These are phyloP conservation scores for Pomatorhinus ruficollis DNA, from an alignment of 2,113 vertebrate species.

Conservation along the genomic window DNA sequence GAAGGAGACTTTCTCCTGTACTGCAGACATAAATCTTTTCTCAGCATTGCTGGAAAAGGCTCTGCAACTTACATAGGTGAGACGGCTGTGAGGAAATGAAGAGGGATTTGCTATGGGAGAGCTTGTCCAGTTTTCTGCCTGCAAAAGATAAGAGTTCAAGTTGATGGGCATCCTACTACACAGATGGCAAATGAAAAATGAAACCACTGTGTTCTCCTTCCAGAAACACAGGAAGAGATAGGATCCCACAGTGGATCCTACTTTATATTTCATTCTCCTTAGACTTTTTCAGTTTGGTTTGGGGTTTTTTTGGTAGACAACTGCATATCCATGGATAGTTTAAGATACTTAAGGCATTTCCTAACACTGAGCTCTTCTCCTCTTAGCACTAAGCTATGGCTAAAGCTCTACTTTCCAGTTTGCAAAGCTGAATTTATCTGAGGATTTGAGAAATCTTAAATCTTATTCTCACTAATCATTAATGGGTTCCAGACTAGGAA, in stretches of 20 bases:
- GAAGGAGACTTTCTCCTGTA: background rate
- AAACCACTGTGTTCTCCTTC: background rate
- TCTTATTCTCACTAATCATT: constrained; percentile 18
- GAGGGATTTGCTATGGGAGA: background rate
- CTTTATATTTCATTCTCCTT: background rate
- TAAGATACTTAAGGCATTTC: background rate
- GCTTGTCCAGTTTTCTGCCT: background rate
- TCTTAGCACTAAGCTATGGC: background rate
- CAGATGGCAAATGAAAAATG: background rate
- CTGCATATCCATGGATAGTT: background rate
- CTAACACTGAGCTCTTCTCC: background rate
- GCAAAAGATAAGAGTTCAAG: background rate
- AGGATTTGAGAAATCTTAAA: constrained; percentile 26
- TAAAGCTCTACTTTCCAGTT: constrained; percentile 11
- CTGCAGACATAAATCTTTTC: constrained; percentile 17
- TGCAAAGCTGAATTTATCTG: constrained; percentile 2
- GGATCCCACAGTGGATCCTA: background rate
- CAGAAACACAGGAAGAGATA: constrained; percentile 4
- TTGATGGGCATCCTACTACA: background rate
- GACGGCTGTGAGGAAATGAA: constrained; percentile 1
- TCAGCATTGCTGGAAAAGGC: background rate
- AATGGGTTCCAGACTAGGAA: constrained; percentile 28
- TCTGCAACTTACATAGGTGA: background rate
- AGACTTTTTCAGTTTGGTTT: background rate
- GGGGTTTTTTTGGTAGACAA: constrained; percentile 4